A percentile compares a stretch with the other conserved stretches of the same genome.
phyloP scores from a whole-genome alignment of 2,888 invertebrate genomes.

The Nemapogon koenigi region DNA sequence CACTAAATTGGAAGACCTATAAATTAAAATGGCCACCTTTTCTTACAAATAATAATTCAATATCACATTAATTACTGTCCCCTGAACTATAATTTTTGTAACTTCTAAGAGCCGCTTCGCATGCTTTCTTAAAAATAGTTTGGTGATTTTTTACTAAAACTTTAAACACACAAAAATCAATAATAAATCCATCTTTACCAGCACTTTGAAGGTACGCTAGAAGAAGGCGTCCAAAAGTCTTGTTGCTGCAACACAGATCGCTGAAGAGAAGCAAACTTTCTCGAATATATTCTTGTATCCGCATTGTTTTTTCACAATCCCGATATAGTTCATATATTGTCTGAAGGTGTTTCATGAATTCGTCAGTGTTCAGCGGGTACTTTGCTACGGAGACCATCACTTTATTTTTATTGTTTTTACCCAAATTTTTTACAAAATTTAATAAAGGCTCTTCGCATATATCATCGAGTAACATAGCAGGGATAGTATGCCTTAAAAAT shows the following conservation, averaged over 20 bases:
- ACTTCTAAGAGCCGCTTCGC: constrained; percentile 18
- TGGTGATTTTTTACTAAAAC: constrained; percentile 30
- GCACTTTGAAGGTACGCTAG: constrained; percentile 28
- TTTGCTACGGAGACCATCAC: not conserved
- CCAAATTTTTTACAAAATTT: constrained; percentile 1
- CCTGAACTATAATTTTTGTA: no score
- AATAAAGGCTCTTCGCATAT: constrained; percentile 1
- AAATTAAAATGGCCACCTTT: no score
- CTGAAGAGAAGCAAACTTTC: constrained; percentile 21
- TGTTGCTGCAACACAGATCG: constrained; percentile 23
- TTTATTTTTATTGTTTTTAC: not conserved
- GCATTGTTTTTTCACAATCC: constrained; percentile 25
- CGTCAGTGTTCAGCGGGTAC: not conserved
- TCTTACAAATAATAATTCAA: no score
- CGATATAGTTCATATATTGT: constrained; percentile 24
- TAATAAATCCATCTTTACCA: no score
- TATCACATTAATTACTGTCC: no score
- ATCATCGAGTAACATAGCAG: not conserved
- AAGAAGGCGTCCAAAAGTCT: constrained; percentile 34
- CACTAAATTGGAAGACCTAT: no score
- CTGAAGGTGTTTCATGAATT: not conserved
- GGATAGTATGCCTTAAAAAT: not conserved
- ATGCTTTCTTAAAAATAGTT: constrained; percentile 36
- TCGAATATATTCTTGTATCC: constrained; percentile 27
- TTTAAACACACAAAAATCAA: constrained; percentile 11